Conservation (phyloP, 1,140 invertebrate species). For the Ceratosolen fusciceps region DNA sequence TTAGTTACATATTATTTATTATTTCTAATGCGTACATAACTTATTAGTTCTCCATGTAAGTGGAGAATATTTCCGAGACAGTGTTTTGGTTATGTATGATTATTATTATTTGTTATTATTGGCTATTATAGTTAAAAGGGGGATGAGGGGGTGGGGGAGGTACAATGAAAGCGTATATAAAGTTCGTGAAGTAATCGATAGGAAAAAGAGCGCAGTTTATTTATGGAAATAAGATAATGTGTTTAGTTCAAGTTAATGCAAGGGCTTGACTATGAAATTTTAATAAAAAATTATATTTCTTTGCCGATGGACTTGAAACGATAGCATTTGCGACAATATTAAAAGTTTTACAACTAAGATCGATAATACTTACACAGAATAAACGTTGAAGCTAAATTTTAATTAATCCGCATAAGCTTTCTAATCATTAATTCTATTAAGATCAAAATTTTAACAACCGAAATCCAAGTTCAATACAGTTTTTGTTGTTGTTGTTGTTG, state of each 20-base stretch:
- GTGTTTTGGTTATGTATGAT: not conserved
- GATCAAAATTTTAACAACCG: too few species aligned
- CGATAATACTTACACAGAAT: not conserved
- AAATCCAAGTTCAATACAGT: too few species aligned
- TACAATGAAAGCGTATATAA: not conserved
- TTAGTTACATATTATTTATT: not conserved
- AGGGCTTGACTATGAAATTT: not conserved
- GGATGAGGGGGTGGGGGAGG: not conserved
- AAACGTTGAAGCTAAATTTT: too few species aligned
- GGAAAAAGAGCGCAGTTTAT: constrained; percentile 28
- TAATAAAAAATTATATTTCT: not conserved
- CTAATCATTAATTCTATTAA: too few species aligned
- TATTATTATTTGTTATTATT: too few species aligned
- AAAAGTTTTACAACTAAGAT: not conserved
- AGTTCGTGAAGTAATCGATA: constrained; percentile 39
- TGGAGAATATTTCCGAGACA: not conserved
- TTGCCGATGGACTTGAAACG: not conserved
- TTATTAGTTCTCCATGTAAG: not conserved
- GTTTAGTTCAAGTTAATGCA: not conserved
- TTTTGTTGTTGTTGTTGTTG: too few species aligned
- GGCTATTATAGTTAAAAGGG: not conserved
- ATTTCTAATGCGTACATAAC: not conserved
- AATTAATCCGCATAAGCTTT: too few species aligned
- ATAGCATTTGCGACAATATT: not conserved
- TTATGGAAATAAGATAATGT: constrained; percentile 34